Conservation (phyloP, 2,113 vertebrate species). For the Sinocyclocheilus grahami region DNA sequence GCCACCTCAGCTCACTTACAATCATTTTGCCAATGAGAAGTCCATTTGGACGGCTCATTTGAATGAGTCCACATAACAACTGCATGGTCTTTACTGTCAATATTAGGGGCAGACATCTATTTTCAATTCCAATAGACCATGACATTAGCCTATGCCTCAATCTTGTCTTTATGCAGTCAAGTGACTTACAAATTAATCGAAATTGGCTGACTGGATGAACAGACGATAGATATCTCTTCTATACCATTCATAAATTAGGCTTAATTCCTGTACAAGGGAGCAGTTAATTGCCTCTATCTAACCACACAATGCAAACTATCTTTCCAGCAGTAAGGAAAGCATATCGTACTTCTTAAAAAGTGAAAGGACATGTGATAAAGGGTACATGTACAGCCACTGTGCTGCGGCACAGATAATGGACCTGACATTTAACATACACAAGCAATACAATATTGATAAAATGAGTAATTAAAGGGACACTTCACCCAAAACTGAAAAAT, state of each 20-base stretch:
- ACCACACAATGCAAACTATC: background rate
- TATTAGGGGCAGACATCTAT: background rate
- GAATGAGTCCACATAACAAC: slow-evolving; percentile 22
- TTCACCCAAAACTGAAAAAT: background rate
- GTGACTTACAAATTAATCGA: slow-evolving; percentile 26
- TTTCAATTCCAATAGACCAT: slow-evolving; percentile 29
- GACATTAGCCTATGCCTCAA: slow-evolving; percentile 16
- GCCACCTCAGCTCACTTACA: slow-evolving; percentile 2
- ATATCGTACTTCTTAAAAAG: slow-evolving; percentile 2
- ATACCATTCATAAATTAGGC: slow-evolving; percentile 10
- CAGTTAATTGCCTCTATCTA: slow-evolving; percentile 32
- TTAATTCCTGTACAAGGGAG: slow-evolving; percentile 12
- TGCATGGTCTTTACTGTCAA: background rate
- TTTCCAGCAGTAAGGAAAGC: background rate
- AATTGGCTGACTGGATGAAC: background rate
- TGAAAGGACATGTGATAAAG: slow-evolving; percentile 28
- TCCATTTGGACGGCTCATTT: slow-evolving; percentile 9
- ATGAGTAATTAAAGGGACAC: background rate
- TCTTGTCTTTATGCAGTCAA: background rate
- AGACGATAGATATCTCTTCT: background rate
- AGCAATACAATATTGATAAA: background rate
- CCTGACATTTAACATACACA: slow-evolving; percentile 17
- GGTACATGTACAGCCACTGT: slow-evolving; percentile 20
- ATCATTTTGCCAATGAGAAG: slow-evolving; percentile 18
- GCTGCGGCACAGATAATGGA: slow-evolving; percentile 2